phyloP scores from a whole-genome alignment of 2,113 vertebrate species.

The Perca fluviatilis region DNA sequence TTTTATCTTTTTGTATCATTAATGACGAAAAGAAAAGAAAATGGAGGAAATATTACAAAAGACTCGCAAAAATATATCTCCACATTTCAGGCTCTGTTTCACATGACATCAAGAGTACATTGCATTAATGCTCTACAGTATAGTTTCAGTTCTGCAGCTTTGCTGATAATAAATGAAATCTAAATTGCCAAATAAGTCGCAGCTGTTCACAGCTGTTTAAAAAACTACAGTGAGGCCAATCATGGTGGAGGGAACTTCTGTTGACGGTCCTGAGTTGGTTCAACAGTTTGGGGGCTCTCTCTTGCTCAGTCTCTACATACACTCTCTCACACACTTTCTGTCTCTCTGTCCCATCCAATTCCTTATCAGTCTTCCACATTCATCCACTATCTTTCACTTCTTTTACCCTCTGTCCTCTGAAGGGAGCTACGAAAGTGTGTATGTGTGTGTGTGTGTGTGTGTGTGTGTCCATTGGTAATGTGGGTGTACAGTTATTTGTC shows the following conservation, averaged over 20 bases:
- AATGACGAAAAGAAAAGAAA: not conserved
- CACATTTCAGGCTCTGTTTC: slow-evolving; percentile 38
- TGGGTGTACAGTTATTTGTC: not conserved
- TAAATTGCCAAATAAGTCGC: not conserved
- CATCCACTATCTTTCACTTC: slow-evolving; percentile 72
- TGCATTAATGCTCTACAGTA: not conserved
- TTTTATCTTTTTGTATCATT: slow-evolving; percentile 38
- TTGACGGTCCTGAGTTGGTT: slow-evolving; percentile 45
- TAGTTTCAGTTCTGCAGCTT: slow-evolving; percentile 1
- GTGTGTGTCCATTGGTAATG: not conserved
- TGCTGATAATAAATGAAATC: slow-evolving; percentile 27
- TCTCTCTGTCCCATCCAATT: slow-evolving; percentile 24
- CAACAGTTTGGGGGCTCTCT: not conserved
- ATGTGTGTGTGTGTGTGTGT: not conserved
- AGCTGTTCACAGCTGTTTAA: slow-evolving; percentile 10
- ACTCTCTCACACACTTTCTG: slow-evolving; percentile 44
- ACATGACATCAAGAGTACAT: slow-evolving; percentile 4
- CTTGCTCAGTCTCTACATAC: slow-evolving; percentile 2
- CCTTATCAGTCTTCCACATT: slow-evolving; percentile 41
- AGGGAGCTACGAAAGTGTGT: not conserved
- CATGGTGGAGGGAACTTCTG: not conserved
- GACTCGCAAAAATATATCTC: slow-evolving; percentile 61
- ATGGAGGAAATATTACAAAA: slow-evolving; percentile 9
- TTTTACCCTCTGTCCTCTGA: slow-evolving; percentile 29
- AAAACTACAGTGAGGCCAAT: slow-evolving; percentile 1